Percentiles rank a stretch among this genome's conserved stretches.
These are phyloP conservation scores for Coelopa pilipes DNA, from an alignment of 2,888 invertebrate genomes.

Conservation along the genomic window DNA sequence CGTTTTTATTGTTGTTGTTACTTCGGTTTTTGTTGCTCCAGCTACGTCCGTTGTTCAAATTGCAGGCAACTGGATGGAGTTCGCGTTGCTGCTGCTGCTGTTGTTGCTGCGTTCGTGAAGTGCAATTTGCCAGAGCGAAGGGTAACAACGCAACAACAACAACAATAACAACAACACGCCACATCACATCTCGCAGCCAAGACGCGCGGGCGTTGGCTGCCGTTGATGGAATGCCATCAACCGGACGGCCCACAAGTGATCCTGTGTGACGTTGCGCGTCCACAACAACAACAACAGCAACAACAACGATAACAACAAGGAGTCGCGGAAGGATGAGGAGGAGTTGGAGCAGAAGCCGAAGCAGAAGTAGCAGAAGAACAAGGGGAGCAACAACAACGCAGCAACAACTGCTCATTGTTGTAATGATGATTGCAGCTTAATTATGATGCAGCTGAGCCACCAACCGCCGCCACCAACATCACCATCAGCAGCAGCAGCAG, in stretches of 20 bases:
- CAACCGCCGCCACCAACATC: too few species aligned
- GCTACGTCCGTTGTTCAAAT: not conserved
- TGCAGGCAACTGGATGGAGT: conserved; percentile 2
- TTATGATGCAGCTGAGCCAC: conserved; percentile 57
- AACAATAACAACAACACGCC: conserved; percentile 34
- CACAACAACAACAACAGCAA: conserved; percentile 46
- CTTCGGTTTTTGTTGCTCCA: too few species aligned
- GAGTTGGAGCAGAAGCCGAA: too few species aligned
- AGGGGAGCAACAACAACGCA: conserved; percentile 22
- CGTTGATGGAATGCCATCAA: conserved; percentile 38
- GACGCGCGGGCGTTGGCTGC: conserved; percentile 44
- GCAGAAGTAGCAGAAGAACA: conserved; percentile 2
- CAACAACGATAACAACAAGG: conserved; percentile 43
- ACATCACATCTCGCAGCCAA: conserved; percentile 18
- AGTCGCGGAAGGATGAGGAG: too few species aligned
- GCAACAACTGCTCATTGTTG: conserved; percentile 50
- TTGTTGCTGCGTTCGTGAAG: not conserved
- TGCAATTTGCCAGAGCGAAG: conserved; percentile 23
- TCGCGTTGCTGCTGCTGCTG: conserved; percentile 1
- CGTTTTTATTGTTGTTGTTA: too few species aligned
- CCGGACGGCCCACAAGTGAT: conserved; percentile 30
- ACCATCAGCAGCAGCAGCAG: too few species aligned
- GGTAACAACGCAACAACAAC: conserved; percentile 25
- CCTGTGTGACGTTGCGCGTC: conserved; percentile 7
- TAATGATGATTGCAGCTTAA: conserved; percentile 66